phyloP scores from a whole-genome alignment of 1,140 invertebrate genomes.

The Melipona quadrifasciata region DNA sequence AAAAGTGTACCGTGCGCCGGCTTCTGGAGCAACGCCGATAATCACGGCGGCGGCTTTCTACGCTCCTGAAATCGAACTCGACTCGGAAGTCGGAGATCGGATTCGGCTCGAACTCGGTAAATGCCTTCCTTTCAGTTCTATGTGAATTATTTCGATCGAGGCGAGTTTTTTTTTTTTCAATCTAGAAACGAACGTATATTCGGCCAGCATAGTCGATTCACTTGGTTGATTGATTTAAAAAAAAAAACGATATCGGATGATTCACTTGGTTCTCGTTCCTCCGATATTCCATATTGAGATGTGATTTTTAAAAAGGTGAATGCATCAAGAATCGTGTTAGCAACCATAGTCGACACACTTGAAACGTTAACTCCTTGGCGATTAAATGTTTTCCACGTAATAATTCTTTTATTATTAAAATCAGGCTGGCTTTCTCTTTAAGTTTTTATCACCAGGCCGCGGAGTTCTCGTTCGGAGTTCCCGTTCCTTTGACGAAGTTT shows the following conservation, averaged over 20 bases:
- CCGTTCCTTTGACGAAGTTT: too few relatives aligned
- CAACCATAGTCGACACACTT: neutral
- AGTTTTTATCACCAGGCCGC: neutral
- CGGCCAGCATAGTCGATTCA: too few relatives aligned
- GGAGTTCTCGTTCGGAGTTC: neutral
- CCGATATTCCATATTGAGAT: neutral
- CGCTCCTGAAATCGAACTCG: slow-evolving; percentile 43
- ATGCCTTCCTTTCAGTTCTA: neutral
- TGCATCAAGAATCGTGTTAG: neutral
- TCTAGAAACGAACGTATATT: too few relatives aligned
- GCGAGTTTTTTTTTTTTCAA: neutral
- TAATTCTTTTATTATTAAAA: neutral
- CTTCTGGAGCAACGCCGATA: neutral
- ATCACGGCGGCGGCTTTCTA: neutral
- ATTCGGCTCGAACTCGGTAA: neutral
- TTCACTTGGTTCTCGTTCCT: neutral
- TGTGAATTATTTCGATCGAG: neutral
- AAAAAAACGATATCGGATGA: neutral
- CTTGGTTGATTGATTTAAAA: too few relatives aligned
- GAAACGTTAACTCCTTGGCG: neutral
- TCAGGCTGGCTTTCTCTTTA: neutral
- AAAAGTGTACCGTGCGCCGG: slow-evolving; percentile 49
- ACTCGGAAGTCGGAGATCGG: neutral
- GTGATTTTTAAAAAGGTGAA: neutral
- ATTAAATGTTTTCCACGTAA: neutral